Base-by-base conservation (phyloP, 2,797 vertebrate species). In the Halcyon chelicuti region DNA sequence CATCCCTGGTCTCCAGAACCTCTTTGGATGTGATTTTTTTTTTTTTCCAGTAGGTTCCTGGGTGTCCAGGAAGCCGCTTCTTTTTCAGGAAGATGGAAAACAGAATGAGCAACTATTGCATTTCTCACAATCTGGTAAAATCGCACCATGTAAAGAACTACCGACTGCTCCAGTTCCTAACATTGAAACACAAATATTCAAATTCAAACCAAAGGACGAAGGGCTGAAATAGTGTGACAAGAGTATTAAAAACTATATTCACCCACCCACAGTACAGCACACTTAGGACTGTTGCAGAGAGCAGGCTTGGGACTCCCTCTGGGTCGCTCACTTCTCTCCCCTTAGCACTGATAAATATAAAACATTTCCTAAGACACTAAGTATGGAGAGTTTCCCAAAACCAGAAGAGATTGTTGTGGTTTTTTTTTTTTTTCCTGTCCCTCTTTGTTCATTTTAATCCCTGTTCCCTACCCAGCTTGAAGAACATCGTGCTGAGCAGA, bases 401-500 rank as follows among this genome's bases (percentile, higher is more conserved):
- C 5, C 18, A 42, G 31, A 89, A 65, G 20, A 60, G 4, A 2
- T 57, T 54, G 17, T 33, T 35, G 35, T 35, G 35, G 35, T 46
- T 76, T 15, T 28, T 58, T 23, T 33, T 49, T 76, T 23, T 31
- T 46, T 79, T 65, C 31, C 21, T 62, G 12, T 20, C 18, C 37
- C 10, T 18, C 31, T 61, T 73, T 83, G 9, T 44, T 60, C 14
- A 12, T 80, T 81, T 76, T 63, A 71, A 76, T 33, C 23, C 71
- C 49, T 79, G 0, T 73, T 91, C 47, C 14, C 28, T 2, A 0
- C 14, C 18, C 78, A 99, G 99, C 94, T 98, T 3, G 98, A 98
- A 88, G 94, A 98, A 86, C 98, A 98, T 49, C 98, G 98, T 35
- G 54, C 93, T 0, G 98, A 99, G 75, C 98, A 99, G 94, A 98